Percentiles rank a stretch among this genome's conserved stretches.
Conservation (phyloP, 2,113 vertebrate species). For the Pogonocichla stellata region DNA sequence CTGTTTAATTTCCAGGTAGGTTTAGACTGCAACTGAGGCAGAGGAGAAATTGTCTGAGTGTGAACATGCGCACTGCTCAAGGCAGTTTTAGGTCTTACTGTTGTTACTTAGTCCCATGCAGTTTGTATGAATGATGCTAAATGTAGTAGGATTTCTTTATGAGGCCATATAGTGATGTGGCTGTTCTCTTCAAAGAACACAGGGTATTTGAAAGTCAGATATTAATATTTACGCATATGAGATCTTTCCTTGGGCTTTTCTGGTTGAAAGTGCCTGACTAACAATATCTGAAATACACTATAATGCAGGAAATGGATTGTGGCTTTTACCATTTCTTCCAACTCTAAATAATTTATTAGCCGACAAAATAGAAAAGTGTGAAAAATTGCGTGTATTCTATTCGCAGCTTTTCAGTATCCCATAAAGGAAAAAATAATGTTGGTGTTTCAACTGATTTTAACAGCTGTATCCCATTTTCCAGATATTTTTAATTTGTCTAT, state of each 20-base stretch:
- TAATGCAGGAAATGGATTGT: neutral
- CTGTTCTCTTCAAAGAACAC: neutral
- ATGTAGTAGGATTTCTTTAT: neutral
- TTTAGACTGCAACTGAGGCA: neutral
- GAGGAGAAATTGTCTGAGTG: neutral
- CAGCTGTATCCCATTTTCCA: neutral
- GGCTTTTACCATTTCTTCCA: neutral
- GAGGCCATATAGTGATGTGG: neutral
- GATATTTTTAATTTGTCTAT: neutral
- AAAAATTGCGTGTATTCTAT: neutral
- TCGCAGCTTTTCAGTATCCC: neutral
- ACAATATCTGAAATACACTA: neutral
- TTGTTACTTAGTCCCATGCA: neutral
- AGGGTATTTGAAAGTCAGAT: neutral
- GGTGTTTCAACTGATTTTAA: neutral
- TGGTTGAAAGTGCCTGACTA: neutral
- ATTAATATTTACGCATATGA: neutral
- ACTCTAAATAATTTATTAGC: neutral
- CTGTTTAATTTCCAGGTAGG: neutral
- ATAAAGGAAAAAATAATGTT: neutral
- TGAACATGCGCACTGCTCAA: rapidly evolving
- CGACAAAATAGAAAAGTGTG: neutral
- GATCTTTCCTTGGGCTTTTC: neutral
- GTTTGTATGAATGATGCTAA: neutral
- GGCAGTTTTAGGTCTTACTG: neutral